These are phyloP conservation scores for western clawed frog (Xenopus tropicalis) DNA, from an alignment of 2,113 vertebrate genomes.

Conservation along the genomic window UCB_Xtro_10.0 CM004443.2:83854001-83854500, in stretches of 20 bases:
- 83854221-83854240: background rate
- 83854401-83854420: conserved; percentile 13
- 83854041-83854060: too few relatives aligned
- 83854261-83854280: conserved; percentile 1
- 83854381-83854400: background rate
- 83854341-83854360: background rate
- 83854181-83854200: too few relatives aligned
- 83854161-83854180: too few relatives aligned
- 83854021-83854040: too few relatives aligned
- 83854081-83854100: too few relatives aligned
- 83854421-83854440: background rate
- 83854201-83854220: too few relatives aligned
- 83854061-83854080: too few relatives aligned
- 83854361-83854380: conserved; percentile 7
- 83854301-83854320: conserved; percentile 8
- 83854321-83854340: background rate
- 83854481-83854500: background rate
- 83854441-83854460: background rate
- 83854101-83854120: too few relatives aligned
- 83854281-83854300: background rate
- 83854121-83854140: too few relatives aligned
- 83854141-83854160: too few relatives aligned
- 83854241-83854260: background rate
- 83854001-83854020: too few relatives aligned
- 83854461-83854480: background rate